phyloP scores from a whole-genome alignment of 2,113 vertebrate genomes.

The Garra rufa region DNA sequence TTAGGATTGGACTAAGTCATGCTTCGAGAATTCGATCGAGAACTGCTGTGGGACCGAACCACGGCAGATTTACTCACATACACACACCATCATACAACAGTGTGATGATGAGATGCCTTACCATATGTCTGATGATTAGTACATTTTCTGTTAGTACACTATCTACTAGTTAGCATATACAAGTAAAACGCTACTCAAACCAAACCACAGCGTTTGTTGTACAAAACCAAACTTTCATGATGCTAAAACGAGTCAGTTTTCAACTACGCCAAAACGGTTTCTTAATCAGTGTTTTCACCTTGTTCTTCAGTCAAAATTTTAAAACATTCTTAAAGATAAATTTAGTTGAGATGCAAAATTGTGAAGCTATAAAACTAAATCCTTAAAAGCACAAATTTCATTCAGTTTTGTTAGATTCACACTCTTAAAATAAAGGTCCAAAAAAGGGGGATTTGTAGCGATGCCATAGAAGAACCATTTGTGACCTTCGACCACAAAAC shows the following conservation, averaged over 20 bases:
- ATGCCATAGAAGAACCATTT: not conserved
- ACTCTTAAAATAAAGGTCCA: not conserved
- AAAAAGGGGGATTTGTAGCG: not conserved
- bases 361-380: not conserved
- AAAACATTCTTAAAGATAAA: constrained; percentile 12
- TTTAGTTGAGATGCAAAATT: not conserved
- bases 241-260: not conserved
- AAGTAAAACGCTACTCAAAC: constrained; percentile 5
- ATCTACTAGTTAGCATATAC: not conserved
- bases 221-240: constrained; percentile 10
- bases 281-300: not conserved
- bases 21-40: constrained; percentile 44
- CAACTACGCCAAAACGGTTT: not conserved
- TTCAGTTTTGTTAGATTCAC: not conserved
- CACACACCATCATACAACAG: constrained; percentile 25
- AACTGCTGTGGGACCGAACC: constrained; percentile 23
- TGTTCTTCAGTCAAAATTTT: not conserved
- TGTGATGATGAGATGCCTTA: constrained; percentile 48
- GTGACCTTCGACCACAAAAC: too few relatives aligned
- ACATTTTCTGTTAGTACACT: not conserved
- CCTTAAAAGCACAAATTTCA: not conserved
- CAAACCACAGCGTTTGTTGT: not conserved
- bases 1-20: constrained; percentile 38
- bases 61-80: constrained; percentile 42
- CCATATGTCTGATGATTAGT: constrained; percentile 31